Evolutionary conservation across 2,113 vertebrate species (phyloP).

Genomic region (Caretta caretta): DNA sequence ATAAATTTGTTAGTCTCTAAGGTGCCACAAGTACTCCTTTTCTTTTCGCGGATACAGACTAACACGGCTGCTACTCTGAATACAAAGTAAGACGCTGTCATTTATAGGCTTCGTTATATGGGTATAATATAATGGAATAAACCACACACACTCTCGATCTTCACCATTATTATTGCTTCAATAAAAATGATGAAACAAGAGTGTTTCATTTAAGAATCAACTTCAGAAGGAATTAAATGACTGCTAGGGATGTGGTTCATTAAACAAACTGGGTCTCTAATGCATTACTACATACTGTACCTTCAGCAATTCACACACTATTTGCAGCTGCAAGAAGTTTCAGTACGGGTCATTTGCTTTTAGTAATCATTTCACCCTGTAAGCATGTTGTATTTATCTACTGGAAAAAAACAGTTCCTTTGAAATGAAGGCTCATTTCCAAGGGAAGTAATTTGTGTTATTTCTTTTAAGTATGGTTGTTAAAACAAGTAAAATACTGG

Average conservation of each 20-base stretch:
- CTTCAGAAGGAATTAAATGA: not conserved
- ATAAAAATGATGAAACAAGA: not conserved
- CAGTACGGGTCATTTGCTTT: not conserved
- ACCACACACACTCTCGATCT: not conserved
- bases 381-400: not conserved
- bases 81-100: not conserved
- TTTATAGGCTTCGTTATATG: not conserved
- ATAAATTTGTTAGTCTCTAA: too few relatives aligned
- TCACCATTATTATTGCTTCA: not conserved
- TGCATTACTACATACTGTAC: not conserved
- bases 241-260: not conserved
- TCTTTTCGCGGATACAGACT: too few relatives aligned
- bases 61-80: too few relatives aligned
- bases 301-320: not conserved
- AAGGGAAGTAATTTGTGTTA: not conserved
- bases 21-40: too few relatives aligned
- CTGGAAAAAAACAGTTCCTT: not conserved
- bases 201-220: not conserved
- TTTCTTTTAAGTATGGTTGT: not conserved
- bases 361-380: not conserved
- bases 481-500: not conserved
- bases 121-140: not conserved
- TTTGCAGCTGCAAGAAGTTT: not conserved
- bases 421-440: not conserved
- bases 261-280: not conserved